These are phyloP conservation scores for Regulus satrapa DNA, from an alignment of 2,113 vertebrate genomes.

Conservation along the genomic window DNA sequence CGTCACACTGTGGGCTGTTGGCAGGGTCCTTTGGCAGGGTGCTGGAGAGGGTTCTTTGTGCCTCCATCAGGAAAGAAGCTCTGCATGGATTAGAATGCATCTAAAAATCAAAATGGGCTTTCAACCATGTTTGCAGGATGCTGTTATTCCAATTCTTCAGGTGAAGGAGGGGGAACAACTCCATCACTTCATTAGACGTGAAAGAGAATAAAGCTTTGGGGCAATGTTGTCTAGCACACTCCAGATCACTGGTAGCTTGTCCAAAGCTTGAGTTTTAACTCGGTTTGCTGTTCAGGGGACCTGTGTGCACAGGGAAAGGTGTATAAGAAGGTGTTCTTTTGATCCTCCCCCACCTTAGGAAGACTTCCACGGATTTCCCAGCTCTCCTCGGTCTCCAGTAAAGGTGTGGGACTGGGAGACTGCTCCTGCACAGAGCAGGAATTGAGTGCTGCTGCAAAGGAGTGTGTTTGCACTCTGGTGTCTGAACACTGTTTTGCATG, in stretches of 20 bases:
- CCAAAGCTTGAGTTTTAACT: background rate
- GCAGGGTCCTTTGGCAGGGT: background rate
- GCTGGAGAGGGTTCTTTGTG: background rate
- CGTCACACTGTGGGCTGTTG: accelerated
- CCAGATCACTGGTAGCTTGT: background rate
- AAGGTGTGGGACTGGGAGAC: background rate
- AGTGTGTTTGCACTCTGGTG: background rate
- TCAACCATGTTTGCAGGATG: background rate
- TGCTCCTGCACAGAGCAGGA: background rate
- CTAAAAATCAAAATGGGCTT: background rate
- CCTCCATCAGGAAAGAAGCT: background rate
- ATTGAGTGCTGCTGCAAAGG: background rate
- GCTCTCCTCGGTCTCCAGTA: background rate
- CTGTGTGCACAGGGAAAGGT: background rate
- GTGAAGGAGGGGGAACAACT: background rate
- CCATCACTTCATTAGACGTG: accelerated
- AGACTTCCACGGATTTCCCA: background rate
- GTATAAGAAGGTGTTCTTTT: background rate
- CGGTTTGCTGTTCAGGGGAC: background rate
- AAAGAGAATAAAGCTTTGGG: background rate
- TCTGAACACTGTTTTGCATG: background rate
- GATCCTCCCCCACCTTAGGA: background rate
- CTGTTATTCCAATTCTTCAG: background rate
- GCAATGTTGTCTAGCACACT: background rate
- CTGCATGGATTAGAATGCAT: background rate